Base-by-base conservation (phyloP, 2,113 vertebrate genomes). In the Nycticryphes semicollaris region DNA sequence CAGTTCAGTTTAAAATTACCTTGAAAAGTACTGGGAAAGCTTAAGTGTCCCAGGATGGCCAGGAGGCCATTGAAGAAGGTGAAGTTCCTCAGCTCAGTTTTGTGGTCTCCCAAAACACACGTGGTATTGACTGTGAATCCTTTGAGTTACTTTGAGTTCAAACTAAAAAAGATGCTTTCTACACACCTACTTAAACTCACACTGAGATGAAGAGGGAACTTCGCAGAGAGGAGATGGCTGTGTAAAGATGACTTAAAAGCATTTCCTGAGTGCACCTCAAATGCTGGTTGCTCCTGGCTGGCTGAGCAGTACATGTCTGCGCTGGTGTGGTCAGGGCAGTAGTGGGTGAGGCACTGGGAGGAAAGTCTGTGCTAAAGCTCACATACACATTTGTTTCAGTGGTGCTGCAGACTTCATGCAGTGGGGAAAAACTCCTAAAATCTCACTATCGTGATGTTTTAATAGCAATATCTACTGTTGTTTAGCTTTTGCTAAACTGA, bases 301-400 rank as follows among this genome's bases (percentile, higher is more conserved):
- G 7, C 48, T 39, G 69, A 33, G 28, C 5, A 45, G 56, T 23
- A 33, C 28, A 37, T 30, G 53, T 18, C 12, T 45, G 37, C 4
- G 41, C 41, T 51, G 56, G 19, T 6, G 33, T 6, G 79, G 6
- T 30, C 57, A 70, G 59, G 64, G 28, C 37, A 57, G 9, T 45
- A 45, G 57, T 1, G 33, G n/a, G 39, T 60, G 39, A 21, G 43
- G 17, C 18, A 13, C 33, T 5, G 3, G 17, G 35, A 70, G 51
- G 56, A 74, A 83, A 21, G 10, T 62, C 50, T 0, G 0, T 27
- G n/a, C 22, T n/a, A 41, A 90, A 67, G 9, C 57, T 45, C 3
- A 0, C n/a, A 33, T 5, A 9, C 20, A 35, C 57, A 20, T 10
- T 0, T 24, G 13, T 60, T 87, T 64, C 57, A 43, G 43, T 64